phyloP scores from a whole-genome alignment of 53 echinoderm and acorn worm species.

The Henricia sp. region DNA sequence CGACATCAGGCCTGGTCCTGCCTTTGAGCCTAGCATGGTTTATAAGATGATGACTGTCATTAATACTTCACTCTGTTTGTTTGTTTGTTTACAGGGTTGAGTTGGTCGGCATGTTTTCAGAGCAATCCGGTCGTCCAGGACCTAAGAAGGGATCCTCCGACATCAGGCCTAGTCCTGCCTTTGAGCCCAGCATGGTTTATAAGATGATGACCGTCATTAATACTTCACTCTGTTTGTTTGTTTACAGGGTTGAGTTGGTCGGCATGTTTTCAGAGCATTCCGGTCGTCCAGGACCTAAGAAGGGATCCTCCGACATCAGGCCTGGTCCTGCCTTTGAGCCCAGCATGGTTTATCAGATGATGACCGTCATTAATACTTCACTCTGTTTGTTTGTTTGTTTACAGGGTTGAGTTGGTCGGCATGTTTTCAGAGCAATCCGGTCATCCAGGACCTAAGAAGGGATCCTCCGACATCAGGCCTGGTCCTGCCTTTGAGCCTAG shows the following conservation, averaged over 20 bases:
- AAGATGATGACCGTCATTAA: constrained; percentile 85
- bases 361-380: constrained; percentile 83
- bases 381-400: constrained; percentile 44
- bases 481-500: constrained; percentile 88
- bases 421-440: constrained; percentile 70
- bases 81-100: constrained; percentile 58
- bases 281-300: constrained; percentile 51
- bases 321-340: constrained; percentile 88
- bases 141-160: constrained; percentile 66
- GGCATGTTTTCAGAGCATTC: constrained; percentile 71
- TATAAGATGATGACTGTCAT: constrained; percentile 89
- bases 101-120: constrained; percentile 74
- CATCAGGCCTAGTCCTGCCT: constrained; percentile 71
- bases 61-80: constrained; percentile 79
- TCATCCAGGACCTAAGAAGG: constrained; percentile 56
- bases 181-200: constrained; percentile 92
- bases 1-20: constrained; percentile 73
- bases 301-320: constrained; percentile 65
- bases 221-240: constrained; percentile 71
- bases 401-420: constrained; percentile 72
- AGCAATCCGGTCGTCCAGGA: constrained; percentile 37
- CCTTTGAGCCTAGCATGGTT: constrained; percentile 89
- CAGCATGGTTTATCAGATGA: constrained; percentile 86
- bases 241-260: constrained; percentile 70
- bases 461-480: constrained; percentile 65